Evolutionary conservation across 2,797 vertebrate species (phyloP), one percentile per base, ranked within the genome.

Genomic region (Enteromius mattozi): DNA sequence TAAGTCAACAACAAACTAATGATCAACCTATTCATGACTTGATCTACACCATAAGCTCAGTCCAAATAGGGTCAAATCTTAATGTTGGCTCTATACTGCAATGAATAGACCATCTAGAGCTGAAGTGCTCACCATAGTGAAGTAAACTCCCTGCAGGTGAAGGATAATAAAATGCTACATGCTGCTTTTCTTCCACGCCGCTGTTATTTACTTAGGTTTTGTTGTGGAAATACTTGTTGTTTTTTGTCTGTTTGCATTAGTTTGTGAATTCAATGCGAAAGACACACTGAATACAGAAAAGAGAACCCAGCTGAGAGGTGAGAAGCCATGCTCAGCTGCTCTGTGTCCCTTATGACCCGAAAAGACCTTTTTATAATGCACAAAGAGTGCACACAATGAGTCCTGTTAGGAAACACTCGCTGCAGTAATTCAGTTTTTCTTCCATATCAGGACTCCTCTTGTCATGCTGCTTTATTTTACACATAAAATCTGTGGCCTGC

Each of bases 211-310:
- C 84, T 83, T 76, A 86, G 65, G 63, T 78, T 81, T 92, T 92
- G 85, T 72, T 86, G 87, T 92, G 91, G 40, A 91, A 93, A 94
- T 91, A 68, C 65, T 6, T 80, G 84, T 79, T 84, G 69, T 87
- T 90, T 90, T 91, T 89, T 88, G 90, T 86, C 78, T 90, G 88
- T 87, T 82, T 86, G 54, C 78, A 86, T 89, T 89, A 90, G 78
- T 93, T 79, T 3, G 92, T 91, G 87, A 92, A 92, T 83, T 89
- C 82, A 78, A 83, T 87, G 86, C 88, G 68, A 89, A 78, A 80
- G 89, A 88, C 87, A 89, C 87, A 84, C 90, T 91, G 89, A 92
- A 90, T 89, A 91, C 91, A 93, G 90, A 89, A 90, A 59, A n/a
- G 5, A 42, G 82, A 83, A 69, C 88, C 91, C 90, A 88, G 80